These are phyloP conservation scores for Ceriagrion tenellum DNA, from an alignment of 2,888 invertebrate genomes.

Conservation along the genomic window DNA sequence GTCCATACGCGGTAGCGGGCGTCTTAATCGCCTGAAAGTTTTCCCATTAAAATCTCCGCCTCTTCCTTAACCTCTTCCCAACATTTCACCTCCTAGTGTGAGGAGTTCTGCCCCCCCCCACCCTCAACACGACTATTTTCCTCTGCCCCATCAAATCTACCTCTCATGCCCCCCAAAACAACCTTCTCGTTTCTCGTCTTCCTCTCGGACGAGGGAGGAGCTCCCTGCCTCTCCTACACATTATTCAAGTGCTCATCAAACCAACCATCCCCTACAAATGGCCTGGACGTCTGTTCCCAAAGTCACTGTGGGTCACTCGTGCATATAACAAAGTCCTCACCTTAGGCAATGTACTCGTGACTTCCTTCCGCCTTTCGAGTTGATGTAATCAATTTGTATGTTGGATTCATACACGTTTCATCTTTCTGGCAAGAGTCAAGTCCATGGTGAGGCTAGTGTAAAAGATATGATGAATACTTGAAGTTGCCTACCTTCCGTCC, in stretches of 20 bases:
- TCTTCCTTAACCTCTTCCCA: not conserved
- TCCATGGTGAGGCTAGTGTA: no score
- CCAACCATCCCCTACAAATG: no score
- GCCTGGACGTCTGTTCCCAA: no score
- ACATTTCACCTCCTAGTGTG: not conserved
- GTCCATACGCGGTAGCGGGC: not conserved
- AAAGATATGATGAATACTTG: no score
- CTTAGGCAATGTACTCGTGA: no score
- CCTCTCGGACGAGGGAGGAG: not conserved
- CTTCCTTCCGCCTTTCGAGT: no score
- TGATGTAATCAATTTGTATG: no score
- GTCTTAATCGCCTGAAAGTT: slow-evolving; percentile 25
- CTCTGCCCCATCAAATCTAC: not conserved
- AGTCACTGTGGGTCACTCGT: no score
- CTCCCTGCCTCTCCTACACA: not conserved
- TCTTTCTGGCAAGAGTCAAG: no score
- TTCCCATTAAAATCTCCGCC: slow-evolving; percentile 19
- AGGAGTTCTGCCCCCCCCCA: not conserved
- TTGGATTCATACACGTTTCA: no score
- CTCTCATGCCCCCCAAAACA: not conserved
- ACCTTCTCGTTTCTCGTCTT: not conserved
- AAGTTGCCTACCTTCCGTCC: no score
- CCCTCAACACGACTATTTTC: not conserved
- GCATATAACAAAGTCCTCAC: no score
- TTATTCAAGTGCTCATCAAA: not conserved